phyloP scores from a whole-genome alignment of 2,113 vertebrate species.

The Otis tarda region DNA sequence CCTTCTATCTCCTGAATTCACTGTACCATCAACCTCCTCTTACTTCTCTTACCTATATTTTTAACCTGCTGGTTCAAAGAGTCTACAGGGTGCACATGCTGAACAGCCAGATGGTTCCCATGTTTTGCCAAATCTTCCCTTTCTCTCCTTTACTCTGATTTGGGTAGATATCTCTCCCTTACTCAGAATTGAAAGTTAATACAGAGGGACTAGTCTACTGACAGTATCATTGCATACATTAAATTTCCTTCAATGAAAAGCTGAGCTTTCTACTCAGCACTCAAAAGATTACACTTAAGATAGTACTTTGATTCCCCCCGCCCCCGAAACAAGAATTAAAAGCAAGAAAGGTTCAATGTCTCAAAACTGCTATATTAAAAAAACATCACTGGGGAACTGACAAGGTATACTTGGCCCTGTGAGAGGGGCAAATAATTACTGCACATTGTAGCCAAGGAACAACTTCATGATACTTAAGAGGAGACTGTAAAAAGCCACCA shows the following conservation, averaged over 20 bases:
- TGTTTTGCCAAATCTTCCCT: background rate
- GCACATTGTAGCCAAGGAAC: background rate
- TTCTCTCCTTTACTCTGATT: background rate
- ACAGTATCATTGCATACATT: background rate
- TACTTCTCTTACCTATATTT: background rate
- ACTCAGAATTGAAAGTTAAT: background rate
- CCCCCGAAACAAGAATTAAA: background rate
- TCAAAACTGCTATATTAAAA: background rate
- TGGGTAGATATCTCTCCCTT: background rate
- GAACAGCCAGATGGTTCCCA: rapidly evolving
- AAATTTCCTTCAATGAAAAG: background rate
- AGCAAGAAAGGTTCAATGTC: background rate
- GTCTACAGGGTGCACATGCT: background rate
- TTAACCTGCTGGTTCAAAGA: background rate
- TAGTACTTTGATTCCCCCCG: background rate
- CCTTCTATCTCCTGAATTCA: background rate
- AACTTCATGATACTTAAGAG: background rate
- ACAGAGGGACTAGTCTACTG: background rate
- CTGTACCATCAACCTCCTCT: background rate
- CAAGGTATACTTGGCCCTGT: background rate
- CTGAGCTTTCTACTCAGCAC: background rate
- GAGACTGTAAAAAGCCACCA: background rate
- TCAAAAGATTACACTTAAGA: background rate
- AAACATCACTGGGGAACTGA: background rate
- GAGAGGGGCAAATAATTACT: background rate